Evolutionary conservation across 2,888 invertebrate species (phyloP), one percentile per base, ranked within the genome.

Genomic region (Trachelus tabidus): DNA sequence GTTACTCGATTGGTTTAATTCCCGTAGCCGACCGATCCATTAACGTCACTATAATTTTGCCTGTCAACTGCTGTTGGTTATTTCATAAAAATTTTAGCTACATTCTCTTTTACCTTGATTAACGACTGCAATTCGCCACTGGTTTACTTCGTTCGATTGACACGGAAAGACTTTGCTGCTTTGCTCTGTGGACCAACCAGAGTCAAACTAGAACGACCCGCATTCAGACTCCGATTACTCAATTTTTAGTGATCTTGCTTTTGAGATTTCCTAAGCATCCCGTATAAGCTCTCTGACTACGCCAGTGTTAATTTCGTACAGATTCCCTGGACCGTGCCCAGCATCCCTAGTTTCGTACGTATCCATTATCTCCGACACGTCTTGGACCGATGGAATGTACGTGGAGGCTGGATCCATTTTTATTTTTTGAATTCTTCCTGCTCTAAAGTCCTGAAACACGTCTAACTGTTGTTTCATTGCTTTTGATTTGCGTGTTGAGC

Each of bases 171-270:
- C 9, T 56, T 56, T 0, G 6, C 40, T 15, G 15, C 40, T 40
- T 40, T 40, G 1, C 15, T 56, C 9, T 56, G 0, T 56, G 6
- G 1, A 23, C 2, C 23, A 23, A 56, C 9, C 40, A 56, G 9
- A 23, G 40, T 56, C 15, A 0, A 56, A 56, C 23, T 56, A 40
- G 6, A 77, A 77, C 37, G 68, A 77, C 73, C 71, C 30, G 73
- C 73, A 81, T 80, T 80, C 75, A 75, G 34, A 73, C 69, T 69
- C 75, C 37, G 31, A 76, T 76, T 76, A 56, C 75, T 73, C 75
- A 34, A 75, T 73, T 77, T 34, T 73, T 79, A 23, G 37, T 69
- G 35, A 12, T 31, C 33, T 37, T 35, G 40, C 56, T 79, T 73
- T 76, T 78, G 77, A 76, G 76, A 75, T 68, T 40, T 71, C 69